Percentiles rank a stretch among this genome's conserved stretches.
Conservation (phyloP, 2,888 invertebrate genomes). For the Habroteleia sp. region DNA sequence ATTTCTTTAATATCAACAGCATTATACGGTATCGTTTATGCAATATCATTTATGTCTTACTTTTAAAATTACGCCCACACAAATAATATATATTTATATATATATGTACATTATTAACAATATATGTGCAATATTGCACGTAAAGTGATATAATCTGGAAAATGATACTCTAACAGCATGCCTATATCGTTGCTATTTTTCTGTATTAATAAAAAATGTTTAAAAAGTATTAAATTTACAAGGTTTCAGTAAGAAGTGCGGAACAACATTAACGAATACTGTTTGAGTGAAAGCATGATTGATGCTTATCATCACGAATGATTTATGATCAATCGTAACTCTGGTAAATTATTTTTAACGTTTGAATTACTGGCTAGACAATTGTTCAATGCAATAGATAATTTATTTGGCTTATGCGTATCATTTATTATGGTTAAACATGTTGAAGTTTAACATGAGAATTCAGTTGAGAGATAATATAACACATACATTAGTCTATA, state of each 20-base stretch:
- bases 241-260: slow-evolving; percentile 18
- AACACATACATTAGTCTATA: not conserved
- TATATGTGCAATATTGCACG: too few species aligned
- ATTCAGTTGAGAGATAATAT: slow-evolving; percentile 19
- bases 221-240: slow-evolving; percentile 8
- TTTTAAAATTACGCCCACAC: too few species aligned
- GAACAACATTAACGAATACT: slow-evolving; percentile 17
- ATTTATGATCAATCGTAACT: slow-evolving; percentile 52
- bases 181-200: too few species aligned
- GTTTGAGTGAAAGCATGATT: slow-evolving; percentile 45
- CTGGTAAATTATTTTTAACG: slow-evolving; percentile 44
- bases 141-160: too few species aligned
- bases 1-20: too few species aligned
- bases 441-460: slow-evolving; percentile 17
- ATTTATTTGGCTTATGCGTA: slow-evolving; percentile 32
- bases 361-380: slow-evolving; percentile 30
- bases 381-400: slow-evolving; percentile 43
- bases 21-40: too few species aligned
- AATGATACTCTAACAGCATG: too few species aligned
- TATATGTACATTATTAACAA: too few species aligned
- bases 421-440: slow-evolving; percentile 49
- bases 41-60: too few species aligned
- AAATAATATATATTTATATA: too few species aligned
- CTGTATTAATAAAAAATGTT: too few species aligned
- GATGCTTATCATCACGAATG: slow-evolving; percentile 44